Evolutionary conservation across 37 sponge, comb jelly and placozoan genomes (phyloP).

Genomic region (Diacarnus erythraeanus): DNA sequence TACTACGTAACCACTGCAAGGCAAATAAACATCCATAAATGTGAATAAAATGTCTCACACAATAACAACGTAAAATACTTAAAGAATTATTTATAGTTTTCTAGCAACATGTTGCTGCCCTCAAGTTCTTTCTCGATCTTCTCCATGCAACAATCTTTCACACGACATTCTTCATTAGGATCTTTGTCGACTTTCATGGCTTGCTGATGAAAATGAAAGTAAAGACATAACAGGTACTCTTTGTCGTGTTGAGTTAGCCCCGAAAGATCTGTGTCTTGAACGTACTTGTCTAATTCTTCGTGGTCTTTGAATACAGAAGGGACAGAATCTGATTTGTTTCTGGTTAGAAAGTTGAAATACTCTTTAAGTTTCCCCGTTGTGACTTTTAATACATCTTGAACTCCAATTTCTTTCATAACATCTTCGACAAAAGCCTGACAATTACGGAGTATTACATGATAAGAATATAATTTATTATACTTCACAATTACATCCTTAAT

Average conservation of each 20-base stretch:
- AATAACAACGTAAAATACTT: no score
- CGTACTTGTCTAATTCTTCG: not conserved
- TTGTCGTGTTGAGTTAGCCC: not conserved
- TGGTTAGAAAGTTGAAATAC: not conserved
- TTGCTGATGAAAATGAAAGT: not conserved
- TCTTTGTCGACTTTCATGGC: not conserved
- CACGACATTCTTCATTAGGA: not conserved
- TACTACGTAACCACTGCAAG: no score
- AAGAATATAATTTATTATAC: not conserved
- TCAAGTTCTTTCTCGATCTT: no score
- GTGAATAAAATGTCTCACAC: no score
- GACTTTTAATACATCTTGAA: not conserved
- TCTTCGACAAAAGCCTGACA: constrained; percentile 20
- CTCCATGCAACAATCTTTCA: not conserved
- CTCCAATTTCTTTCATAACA: not conserved
- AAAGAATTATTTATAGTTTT: no score
- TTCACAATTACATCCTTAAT: not conserved
- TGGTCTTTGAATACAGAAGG: not conserved
- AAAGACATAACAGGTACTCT: constrained; percentile 1
- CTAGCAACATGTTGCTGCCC: no score
- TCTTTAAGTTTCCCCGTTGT: not conserved
- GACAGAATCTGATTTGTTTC: not conserved
- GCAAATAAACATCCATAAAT: no score
- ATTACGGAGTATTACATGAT: constrained; percentile 3
- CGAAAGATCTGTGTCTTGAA: not conserved